Evolutionary conservation across 2,888 invertebrate species (phyloP).

Genomic region (Operophtera brumata): DNA sequence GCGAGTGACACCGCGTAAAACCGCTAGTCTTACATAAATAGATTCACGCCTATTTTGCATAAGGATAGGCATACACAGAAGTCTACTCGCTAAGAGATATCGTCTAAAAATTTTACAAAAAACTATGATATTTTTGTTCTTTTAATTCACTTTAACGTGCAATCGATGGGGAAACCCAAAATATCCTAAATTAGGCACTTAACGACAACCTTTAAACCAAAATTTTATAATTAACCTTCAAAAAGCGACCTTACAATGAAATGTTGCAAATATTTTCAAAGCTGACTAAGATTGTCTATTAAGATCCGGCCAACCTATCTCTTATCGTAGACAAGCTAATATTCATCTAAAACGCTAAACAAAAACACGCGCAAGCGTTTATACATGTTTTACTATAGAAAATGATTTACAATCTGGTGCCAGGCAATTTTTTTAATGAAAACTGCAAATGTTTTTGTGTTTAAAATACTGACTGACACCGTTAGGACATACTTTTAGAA

Average conservation of each 20-base stretch:
- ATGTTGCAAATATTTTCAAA: neutral
- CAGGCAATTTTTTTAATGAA: too few relatives aligned
- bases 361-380: too few relatives aligned
- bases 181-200: slow-evolving; percentile 21
- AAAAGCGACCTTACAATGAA: neutral
- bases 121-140: neutral
- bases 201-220: slow-evolving; percentile 13
- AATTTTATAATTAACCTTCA: neutral
- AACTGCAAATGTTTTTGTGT: neutral
- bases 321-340: too few relatives aligned
- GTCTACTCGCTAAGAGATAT: too few relatives aligned
- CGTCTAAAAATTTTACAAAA: neutral
- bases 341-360: too few relatives aligned
- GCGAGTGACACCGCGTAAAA: too few relatives aligned
- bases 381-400: too few relatives aligned
- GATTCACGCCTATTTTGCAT: neutral
- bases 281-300: too few relatives aligned
- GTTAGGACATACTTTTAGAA: too few relatives aligned
- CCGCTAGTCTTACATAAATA: neutral
- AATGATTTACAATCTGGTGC: too few relatives aligned
- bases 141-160: neutral
- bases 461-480: too few relatives aligned
- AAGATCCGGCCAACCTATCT: neutral
- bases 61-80: neutral
- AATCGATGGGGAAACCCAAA: slow-evolving; percentile 10